phyloP scores from a whole-genome alignment of 2,888 invertebrate species.

The Uropetala carovei region DNA sequence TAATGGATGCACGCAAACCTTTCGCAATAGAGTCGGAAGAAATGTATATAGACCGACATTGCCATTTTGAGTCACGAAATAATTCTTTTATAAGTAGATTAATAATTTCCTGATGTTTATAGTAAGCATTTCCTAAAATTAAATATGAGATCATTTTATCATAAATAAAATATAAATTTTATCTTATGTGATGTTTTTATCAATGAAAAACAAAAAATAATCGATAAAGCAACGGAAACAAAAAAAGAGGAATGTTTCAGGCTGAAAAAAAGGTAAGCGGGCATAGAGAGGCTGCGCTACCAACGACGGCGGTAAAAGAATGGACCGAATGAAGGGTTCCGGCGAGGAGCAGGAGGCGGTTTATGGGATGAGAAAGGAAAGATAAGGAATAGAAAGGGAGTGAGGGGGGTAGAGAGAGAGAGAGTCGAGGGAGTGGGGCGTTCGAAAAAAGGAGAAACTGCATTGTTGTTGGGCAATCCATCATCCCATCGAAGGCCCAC shows the following conservation, averaged over 20 bases:
- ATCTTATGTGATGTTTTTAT: too few species aligned
- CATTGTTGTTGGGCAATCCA: constrained; percentile 56
- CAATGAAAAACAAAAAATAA: too few species aligned
- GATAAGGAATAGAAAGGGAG: neutral
- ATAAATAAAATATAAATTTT: too few species aligned
- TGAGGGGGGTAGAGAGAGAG: neutral
- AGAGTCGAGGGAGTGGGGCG: neutral
- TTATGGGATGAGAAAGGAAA: neutral
- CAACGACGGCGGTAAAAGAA: neutral
- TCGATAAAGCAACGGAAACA: neutral
- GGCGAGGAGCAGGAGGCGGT: neutral
- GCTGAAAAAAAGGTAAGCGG: neutral
- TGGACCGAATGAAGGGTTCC: neutral
- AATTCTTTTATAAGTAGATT: too few species aligned
- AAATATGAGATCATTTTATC: too few species aligned
- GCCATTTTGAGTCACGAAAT: too few species aligned
- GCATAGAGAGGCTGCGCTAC: neutral
- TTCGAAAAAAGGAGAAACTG: constrained; percentile 18
- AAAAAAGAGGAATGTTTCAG: neutral
- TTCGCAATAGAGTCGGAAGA: too few species aligned
- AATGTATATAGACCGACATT: too few species aligned
- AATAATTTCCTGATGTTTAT: too few species aligned
- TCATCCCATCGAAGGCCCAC: constrained; percentile 51
- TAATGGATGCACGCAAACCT: too few species aligned
- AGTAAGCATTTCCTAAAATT: too few species aligned